Evolutionary conservation across 1,140 invertebrate genomes (phyloP).

Genomic region (Uloborus diversus): DNA sequence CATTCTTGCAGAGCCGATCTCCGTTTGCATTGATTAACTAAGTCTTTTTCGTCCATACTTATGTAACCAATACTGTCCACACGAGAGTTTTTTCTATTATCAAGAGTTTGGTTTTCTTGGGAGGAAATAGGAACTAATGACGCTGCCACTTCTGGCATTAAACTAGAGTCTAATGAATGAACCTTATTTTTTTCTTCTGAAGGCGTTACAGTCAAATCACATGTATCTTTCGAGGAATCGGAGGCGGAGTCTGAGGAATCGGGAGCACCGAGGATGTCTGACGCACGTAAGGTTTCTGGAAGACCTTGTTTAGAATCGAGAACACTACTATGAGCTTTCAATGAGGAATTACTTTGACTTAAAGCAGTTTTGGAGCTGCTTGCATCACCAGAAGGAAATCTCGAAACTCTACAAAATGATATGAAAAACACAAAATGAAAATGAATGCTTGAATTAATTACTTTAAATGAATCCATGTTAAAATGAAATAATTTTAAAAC

Average conservation of each 20-base stretch:
- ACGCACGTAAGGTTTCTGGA: constrained; percentile 14
- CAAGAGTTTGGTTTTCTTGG: too few relatives aligned
- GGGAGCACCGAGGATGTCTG: not conserved
- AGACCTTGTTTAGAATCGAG: constrained; percentile 12
- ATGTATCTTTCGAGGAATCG: constrained; percentile 34
- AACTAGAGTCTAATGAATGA: not conserved
- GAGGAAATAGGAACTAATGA: constrained; percentile 18
- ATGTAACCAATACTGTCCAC: constrained; percentile 43
- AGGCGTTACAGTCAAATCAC: constrained; percentile 34
- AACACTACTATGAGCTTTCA: not conserved
- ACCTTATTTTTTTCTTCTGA: constrained; percentile 14
- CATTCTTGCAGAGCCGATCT: constrained; percentile 3
- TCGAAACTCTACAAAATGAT: not conserved
- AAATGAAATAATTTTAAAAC: not conserved
- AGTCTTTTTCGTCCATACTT: constrained; percentile 34
- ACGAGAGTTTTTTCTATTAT: constrained; percentile 19
- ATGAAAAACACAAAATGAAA: not conserved
- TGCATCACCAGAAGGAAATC: not conserved
- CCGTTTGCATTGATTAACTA: not conserved
- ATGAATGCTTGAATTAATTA: not conserved
- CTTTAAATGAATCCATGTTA: not conserved
- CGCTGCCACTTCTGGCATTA: not conserved
- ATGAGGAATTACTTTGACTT: not conserved
- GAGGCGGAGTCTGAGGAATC: constrained; percentile 2
- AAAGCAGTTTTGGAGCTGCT: not conserved